Conservation (phyloP, 2,797 vertebrate species). For the Eurystomus glaucurus region DNA sequence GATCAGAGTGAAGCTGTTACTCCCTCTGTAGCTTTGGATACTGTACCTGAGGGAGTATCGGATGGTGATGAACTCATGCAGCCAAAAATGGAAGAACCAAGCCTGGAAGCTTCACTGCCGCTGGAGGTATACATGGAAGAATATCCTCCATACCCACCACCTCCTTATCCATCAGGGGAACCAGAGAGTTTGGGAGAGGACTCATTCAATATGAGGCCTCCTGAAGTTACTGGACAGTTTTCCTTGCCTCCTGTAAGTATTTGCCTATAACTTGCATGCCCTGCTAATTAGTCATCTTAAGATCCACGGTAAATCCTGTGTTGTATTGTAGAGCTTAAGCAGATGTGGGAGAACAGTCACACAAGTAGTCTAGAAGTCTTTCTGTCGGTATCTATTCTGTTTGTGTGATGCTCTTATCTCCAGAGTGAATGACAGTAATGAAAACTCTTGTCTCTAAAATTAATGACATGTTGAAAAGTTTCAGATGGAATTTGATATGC, state of each 20-base stretch:
- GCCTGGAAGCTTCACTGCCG: slow-evolving; percentile 72
- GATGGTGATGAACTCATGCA: slow-evolving; percentile 30
- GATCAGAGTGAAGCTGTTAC: slow-evolving; percentile 83
- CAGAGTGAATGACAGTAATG: neutral
- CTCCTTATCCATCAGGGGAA: slow-evolving; percentile 93
- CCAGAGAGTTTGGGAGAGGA: slow-evolving; percentile 91
- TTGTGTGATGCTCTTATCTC: neutral
- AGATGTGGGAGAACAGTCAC: neutral
- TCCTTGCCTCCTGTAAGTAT: slow-evolving; percentile 92
- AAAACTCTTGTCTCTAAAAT: neutral
- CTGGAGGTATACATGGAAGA: slow-evolving; percentile 92
- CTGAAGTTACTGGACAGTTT: slow-evolving; percentile 94
- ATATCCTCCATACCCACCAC: slow-evolving; percentile 96
- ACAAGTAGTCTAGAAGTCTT: neutral
- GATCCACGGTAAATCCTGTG: neutral
- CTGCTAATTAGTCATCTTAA: neutral
- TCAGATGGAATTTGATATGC: neutral
- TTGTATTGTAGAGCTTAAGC: neutral
- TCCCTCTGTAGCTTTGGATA: slow-evolving; percentile 83
- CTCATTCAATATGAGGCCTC: slow-evolving; percentile 90
- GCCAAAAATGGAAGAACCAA: slow-evolving; percentile 65
- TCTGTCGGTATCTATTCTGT: neutral
- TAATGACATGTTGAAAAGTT: neutral
- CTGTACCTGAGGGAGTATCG: slow-evolving; percentile 80
- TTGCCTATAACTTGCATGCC: neutral